A percentile compares a stretch with the other conserved stretches of the same genome.
phyloP scores from a whole-genome alignment of 2,888 invertebrate genomes.

The Suillia variegata region DNA sequence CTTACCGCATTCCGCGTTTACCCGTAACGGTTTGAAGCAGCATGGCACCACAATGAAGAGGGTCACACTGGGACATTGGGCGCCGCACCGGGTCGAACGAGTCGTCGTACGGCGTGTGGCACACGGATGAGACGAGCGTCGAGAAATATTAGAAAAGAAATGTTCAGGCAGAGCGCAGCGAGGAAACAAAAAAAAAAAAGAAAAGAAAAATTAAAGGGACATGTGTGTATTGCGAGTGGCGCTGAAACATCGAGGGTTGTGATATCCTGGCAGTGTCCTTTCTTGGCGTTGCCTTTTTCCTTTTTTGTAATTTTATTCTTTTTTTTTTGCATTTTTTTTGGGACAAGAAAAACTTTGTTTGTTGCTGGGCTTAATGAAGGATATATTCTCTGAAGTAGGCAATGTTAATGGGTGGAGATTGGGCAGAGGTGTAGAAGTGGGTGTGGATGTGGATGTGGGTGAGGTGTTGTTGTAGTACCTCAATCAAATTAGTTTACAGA shows the following conservation, averaged over 20 bases:
- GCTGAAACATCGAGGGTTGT: neutral
- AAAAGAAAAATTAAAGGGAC: neutral
- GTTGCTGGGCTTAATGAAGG: conserved; percentile 3
- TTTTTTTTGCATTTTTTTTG: neutral
- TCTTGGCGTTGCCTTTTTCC: neutral
- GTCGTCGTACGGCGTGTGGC: too few species aligned
- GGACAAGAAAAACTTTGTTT: neutral
- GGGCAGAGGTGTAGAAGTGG: too few species aligned
- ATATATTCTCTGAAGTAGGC: too few species aligned
- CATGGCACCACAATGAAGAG: conserved; percentile 3
- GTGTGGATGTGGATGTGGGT: too few species aligned
- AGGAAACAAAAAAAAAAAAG: neutral
- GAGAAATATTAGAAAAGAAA: neutral
- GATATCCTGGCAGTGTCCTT: neutral
- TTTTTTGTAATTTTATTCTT: neutral
- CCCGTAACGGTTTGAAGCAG: too few species aligned
- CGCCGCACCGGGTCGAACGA: neutral
- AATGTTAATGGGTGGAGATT: too few species aligned
- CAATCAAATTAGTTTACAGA: too few species aligned
- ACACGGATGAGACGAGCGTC: too few species aligned
- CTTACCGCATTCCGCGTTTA: too few species aligned
- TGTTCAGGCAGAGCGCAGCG: neutral
- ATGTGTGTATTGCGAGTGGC: neutral
- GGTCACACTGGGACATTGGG: conserved; percentile 3
- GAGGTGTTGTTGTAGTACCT: too few species aligned